phyloP scores from a whole-genome alignment of 1,140 invertebrate genomes.

The Philotrypesis tridentata region DNA sequence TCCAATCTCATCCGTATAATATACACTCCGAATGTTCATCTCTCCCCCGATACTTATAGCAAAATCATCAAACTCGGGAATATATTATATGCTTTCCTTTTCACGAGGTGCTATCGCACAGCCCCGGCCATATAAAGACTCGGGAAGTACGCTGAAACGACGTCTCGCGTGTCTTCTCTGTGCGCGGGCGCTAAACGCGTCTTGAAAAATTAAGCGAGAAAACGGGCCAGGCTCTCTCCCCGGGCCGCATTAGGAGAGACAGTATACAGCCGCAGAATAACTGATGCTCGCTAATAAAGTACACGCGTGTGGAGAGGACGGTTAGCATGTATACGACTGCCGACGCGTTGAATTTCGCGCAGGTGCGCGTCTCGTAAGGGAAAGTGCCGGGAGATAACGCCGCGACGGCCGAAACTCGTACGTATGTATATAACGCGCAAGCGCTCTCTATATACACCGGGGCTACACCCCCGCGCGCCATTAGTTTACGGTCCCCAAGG shows the following conservation, averaged over 20 bases:
- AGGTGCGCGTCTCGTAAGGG: slow-evolving; percentile 28
- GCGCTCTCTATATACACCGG: background rate
- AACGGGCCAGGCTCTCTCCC: background rate
- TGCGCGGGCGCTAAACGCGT: slow-evolving; percentile 11
- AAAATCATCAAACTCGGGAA: background rate
- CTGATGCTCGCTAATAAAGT: slow-evolving; percentile 16
- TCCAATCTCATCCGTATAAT: too few relatives aligned
- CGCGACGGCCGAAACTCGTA: background rate
- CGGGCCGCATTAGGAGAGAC: background rate
- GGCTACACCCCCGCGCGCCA: slow-evolving; percentile 51
- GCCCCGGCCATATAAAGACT: background rate
- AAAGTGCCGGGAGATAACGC: slow-evolving; percentile 48
- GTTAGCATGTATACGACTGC: slow-evolving; percentile 1
- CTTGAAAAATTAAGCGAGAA: slow-evolving; percentile 24
- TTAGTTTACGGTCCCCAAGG: slow-evolving; percentile 69
- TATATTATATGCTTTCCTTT: background rate
- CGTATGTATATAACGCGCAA: background rate
- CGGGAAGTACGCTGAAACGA: background rate
- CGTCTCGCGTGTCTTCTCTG: background rate
- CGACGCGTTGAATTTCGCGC: slow-evolving; percentile 22
- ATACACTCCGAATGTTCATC: too few relatives aligned
- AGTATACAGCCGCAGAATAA: background rate
- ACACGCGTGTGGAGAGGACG: background rate
- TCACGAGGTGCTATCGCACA: background rate
- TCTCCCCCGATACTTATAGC: too few relatives aligned